Evolutionary conservation across 2,888 invertebrate genomes (phyloP).

Genomic region (Folsomia candida): DNA sequence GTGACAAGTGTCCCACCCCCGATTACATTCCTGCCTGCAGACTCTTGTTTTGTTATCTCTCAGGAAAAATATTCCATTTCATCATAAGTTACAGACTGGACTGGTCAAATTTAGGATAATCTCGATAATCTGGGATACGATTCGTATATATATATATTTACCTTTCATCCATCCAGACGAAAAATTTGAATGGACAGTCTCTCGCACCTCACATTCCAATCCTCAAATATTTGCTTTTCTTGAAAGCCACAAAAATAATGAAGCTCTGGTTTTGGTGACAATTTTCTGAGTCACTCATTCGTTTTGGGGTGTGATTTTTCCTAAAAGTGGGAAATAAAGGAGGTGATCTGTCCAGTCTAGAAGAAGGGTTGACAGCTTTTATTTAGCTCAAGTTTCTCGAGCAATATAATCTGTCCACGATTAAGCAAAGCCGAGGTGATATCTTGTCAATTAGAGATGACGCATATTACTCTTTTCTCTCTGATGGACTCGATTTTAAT

Average conservation of each 20-base stretch:
- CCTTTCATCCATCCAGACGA: not conserved
- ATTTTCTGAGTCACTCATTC: not conserved
- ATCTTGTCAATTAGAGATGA: not conserved
- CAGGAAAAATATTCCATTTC: not conserved
- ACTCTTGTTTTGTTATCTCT: not conserved
- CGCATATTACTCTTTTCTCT: not conserved
- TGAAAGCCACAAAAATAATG: not conserved
- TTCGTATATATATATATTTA: too few species aligned
- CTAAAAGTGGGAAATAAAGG: not conserved
- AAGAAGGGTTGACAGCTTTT: not conserved
- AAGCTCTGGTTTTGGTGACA: not conserved
- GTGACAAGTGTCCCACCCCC: conserved; percentile 2
- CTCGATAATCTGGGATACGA: not conserved
- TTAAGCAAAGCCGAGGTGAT: not conserved
- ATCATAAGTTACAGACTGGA: too few species aligned
- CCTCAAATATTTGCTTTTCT: not conserved
- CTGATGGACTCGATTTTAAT: not conserved
- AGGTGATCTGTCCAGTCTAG: too few species aligned
- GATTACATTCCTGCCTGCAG: not conserved
- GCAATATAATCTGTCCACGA: too few species aligned
- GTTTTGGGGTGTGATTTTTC: too few species aligned
- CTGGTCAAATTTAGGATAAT: not conserved
- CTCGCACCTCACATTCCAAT: not conserved
- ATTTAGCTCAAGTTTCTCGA: too few species aligned
- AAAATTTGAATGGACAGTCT: not conserved